Conservation (phyloP, 2,888 invertebrate species). For the Allolobophora icterica region DNA sequence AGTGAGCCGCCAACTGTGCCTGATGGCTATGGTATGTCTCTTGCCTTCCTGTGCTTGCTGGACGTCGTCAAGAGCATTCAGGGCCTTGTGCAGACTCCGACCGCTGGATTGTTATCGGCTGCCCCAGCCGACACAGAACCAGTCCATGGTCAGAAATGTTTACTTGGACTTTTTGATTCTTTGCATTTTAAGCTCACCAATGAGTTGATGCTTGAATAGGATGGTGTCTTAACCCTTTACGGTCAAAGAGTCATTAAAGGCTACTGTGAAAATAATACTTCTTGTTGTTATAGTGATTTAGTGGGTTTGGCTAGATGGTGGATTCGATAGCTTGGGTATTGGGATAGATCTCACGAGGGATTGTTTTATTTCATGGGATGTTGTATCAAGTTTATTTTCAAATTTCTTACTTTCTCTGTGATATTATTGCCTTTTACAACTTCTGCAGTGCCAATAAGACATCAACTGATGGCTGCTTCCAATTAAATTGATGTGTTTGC, state of each 20-base stretch:
- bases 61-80: slow-evolving; percentile 81
- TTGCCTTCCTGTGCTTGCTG: slow-evolving; percentile 90
- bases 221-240: no score
- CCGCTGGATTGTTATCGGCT: neutral
- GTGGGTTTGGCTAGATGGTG: no score
- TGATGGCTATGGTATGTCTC: slow-evolving; percentile 96
- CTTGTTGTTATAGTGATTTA: no score
- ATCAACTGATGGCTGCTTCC: no score
- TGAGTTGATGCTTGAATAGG: neutral
- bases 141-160: neutral
- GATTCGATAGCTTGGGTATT: neutral
- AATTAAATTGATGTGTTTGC: no score
- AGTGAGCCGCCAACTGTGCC: slow-evolving; percentile 89
- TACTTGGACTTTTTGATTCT: neutral
- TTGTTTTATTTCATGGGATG: neutral
- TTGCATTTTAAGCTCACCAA: neutral
- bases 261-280: no score
- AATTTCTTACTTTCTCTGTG: no score
- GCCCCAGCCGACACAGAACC: slow-evolving; percentile 2
- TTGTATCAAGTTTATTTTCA: neutral
- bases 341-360: neutral
- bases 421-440: no score
- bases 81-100: slow-evolving; percentile 62
- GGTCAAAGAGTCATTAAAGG: no score
- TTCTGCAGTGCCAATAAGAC: no score